A percentile compares a stretch with the other conserved stretches of the same genome.
These are phyloP conservation scores for Triplophysa siluroides DNA, from an alignment of 2,113 vertebrate genomes.

Conservation along the genomic window DNA sequence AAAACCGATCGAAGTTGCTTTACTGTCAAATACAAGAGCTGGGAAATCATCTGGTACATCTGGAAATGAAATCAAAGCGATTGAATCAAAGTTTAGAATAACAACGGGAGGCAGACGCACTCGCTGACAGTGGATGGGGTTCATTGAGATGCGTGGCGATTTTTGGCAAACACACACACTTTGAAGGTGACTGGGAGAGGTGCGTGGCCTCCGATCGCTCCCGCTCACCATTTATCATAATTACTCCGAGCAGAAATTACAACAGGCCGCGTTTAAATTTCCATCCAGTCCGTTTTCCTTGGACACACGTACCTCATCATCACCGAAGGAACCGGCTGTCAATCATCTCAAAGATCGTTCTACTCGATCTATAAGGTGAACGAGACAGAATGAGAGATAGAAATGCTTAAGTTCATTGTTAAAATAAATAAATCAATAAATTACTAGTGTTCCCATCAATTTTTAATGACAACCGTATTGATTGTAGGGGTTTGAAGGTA, in stretches of 20 bases:
- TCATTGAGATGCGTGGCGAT: constrained; percentile 45
- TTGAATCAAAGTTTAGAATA: constrained; percentile 44
- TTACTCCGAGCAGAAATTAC: constrained; percentile 71
- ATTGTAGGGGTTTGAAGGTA: constrained; percentile 76
- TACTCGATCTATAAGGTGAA: constrained; percentile 73
- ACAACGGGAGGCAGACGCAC: not conserved
- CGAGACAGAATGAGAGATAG: constrained; percentile 12
- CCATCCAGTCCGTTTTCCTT: constrained; percentile 74
- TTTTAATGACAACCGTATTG: constrained; percentile 78
- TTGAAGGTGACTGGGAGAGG: constrained; percentile 55
- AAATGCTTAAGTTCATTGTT: constrained; percentile 52
- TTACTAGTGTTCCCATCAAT: constrained; percentile 74
- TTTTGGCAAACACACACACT: constrained; percentile 48
- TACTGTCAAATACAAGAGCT: constrained; percentile 21
- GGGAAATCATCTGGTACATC: not conserved
- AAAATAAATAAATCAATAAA: constrained; percentile 50
- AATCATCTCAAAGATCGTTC: constrained; percentile 68
- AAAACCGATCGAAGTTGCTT: constrained; percentile 6
- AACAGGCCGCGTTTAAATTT: constrained; percentile 70
- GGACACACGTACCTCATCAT: constrained; percentile 71
- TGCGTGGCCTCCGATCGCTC: constrained; percentile 68
- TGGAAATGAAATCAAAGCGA: constrained; percentile 46
- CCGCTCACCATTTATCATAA: constrained; percentile 75
- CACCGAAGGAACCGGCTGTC: constrained; percentile 69
- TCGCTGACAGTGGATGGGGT: constrained; percentile 39